A percentile compares a stretch with the other conserved stretches of the same genome.
These are phyloP conservation scores for Orgyia antiqua DNA, from an alignment of 2,888 invertebrate genomes.

Conservation along the genomic window DNA sequence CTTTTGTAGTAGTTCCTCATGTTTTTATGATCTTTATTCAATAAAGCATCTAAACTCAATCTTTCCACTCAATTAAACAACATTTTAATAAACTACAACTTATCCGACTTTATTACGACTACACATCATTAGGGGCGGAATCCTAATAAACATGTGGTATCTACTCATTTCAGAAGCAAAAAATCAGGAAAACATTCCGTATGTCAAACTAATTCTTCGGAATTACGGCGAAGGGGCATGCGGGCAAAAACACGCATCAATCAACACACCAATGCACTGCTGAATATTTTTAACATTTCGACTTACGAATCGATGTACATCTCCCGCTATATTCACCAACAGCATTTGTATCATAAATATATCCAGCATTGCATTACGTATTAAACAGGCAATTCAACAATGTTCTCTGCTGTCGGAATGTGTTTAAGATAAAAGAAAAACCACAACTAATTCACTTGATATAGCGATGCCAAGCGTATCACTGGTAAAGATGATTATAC, in stretches of 20 bases:
- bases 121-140: conserved; percentile 63
- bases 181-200: conserved; percentile 64
- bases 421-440: conserved; percentile 34
- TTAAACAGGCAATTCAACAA: not conserved
- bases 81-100: too few species aligned
- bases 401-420: conserved; percentile 20
- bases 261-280: conserved; percentile 48
- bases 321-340: conserved; percentile 12
- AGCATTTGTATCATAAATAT: conserved; percentile 6
- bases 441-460: conserved; percentile 44
- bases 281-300: conserved; percentile 50
- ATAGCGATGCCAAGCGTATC: conserved; percentile 36
- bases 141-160: conserved; percentile 64
- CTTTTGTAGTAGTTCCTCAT: too few species aligned
- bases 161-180: conserved; percentile 50
- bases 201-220: conserved; percentile 70
- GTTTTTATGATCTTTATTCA: too few species aligned
- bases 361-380: conserved; percentile 17
- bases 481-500: conserved; percentile 42
- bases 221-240: conserved; percentile 54
- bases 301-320: conserved; percentile 16
- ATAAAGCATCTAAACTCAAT: too few species aligned
- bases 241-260: conserved; percentile 70
- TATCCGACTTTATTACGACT: conserved; percentile 52
- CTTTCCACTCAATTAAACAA: too few species aligned